phyloP scores from a whole-genome alignment of 2,113 vertebrate genomes.

The Loxodonta africana region DNA sequence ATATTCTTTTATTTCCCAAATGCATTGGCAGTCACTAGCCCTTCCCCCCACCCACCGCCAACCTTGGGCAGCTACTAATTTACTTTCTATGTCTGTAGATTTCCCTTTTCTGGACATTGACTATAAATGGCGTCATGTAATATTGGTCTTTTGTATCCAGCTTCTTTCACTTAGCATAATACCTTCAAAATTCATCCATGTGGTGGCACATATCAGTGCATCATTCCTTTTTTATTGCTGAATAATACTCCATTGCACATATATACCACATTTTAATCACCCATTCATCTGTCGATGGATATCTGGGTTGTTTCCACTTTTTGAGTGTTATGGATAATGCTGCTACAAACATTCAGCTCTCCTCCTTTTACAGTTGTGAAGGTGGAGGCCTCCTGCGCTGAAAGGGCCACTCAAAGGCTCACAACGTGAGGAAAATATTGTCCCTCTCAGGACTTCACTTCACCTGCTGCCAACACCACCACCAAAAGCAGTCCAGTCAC shows the following conservation, averaged over 20 bases:
- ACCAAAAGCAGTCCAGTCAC: not conserved
- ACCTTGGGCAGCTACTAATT: not conserved
- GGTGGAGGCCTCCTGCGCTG: not conserved
- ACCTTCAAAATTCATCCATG: no score
- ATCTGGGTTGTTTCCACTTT: no score
- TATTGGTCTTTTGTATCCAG: not conserved
- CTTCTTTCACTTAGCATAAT: constrained; percentile 10
- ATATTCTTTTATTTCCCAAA: not conserved
- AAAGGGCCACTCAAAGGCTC: not conserved
- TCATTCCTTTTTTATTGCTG: no score
- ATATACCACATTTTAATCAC: no score
- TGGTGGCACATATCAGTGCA: no score
- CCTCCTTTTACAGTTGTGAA: not conserved
- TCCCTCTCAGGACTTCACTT: not conserved
- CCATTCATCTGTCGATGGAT: no score
- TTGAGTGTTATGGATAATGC: not conserved
- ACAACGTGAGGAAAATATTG: not conserved
- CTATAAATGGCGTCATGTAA: not conserved
- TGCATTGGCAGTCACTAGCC: not conserved
- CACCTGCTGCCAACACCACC: not conserved
- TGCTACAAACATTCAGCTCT: not conserved
- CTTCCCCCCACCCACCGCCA: not conserved
- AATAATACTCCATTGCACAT: no score
- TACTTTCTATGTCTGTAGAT: not conserved
- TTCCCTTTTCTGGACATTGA: not conserved